Percentiles rank a stretch among this genome's conserved stretches.
Evolutionary conservation across 2,113 vertebrate genomes (phyloP).

Genomic region (Tragelaphus imberbis): DNA sequence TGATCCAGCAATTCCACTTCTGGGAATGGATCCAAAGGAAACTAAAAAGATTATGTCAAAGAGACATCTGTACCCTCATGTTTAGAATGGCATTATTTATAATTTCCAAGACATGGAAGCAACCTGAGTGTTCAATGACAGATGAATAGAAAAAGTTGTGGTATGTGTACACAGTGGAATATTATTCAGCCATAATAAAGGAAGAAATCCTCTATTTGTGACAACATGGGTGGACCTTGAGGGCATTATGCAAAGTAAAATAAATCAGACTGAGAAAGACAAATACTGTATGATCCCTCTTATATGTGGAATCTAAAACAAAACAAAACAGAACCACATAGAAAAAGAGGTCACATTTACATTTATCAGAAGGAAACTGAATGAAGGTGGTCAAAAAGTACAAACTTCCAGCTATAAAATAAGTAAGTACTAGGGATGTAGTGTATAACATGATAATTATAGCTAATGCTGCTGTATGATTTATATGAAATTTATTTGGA

Average conservation of each 20-base stretch:
- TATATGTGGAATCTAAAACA: neutral
- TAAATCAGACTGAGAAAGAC: neutral
- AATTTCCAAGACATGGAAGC: neutral
- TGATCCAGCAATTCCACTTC: neutral
- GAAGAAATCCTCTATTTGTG: neutral
- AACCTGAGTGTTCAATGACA: neutral
- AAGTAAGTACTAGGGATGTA: neutral
- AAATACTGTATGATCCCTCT: neutral
- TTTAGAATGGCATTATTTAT: neutral
- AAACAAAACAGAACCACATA: neutral
- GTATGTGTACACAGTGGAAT: neutral
- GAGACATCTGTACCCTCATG: neutral
- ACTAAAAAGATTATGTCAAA: neutral
- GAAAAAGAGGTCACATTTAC: neutral
- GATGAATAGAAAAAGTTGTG: neutral
- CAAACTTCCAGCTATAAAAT: neutral
- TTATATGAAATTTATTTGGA: neutral
- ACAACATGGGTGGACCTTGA: neutral
- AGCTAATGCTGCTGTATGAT: neutral
- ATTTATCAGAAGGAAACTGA: neutral
- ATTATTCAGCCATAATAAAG: neutral
- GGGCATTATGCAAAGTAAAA: neutral
- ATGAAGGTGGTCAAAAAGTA: neutral
- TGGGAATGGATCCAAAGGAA: neutral
- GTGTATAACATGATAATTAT: no score